Evolutionary conservation across 2,888 invertebrate species (phyloP), one percentile per base, ranked within the genome.

Genomic region (Palloptera scutellata): DNA sequence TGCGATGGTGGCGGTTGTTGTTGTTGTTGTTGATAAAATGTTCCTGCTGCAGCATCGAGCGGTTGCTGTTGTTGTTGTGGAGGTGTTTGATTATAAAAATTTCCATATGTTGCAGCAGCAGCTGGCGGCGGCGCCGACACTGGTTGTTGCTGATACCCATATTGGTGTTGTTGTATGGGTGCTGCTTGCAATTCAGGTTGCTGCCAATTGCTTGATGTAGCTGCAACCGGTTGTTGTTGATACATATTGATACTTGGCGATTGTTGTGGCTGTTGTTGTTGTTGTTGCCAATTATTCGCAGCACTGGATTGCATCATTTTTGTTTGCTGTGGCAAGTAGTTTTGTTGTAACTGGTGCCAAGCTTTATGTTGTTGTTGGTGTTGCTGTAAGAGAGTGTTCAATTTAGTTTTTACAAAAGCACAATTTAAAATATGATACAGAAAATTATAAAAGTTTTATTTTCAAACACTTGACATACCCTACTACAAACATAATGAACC

Each of bases 261-360:
- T 48, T 66, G 70, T 40, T 54, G 67, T 43, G 43, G 61, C 60
- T 40, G 51, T 13, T 70, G 68, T 62, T 65, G 64, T 13, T 68
- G 71, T 17, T 66, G 68, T 55, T 67, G 64, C 74, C 73, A 73
- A 48, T 59, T 71, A 52, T 64, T 69, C 17, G 53, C 15, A 54
- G 55, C 48, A 4, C 58, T 64, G 58, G 72, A 65, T 43, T 72
- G 73, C 71, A 74, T 72, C 62, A 70, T 70, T 70, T 69, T 66
- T 52, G 70, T 66, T 57, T 55, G 30, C 6, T 30, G 61, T 54
- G 61, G 58, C 64, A 68, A 66, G 43, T 70, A 74, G 30, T 68
- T 61, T 52, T 69, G 43, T 60, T 71, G 70, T 51, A 70, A 72
- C 55, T 62, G 52, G 17, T 53, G 3, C n/a, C 55, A 54, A 41